Conservation (phyloP, 1,140 invertebrate species). For the Brachionus asplanchnoidis region DNA sequence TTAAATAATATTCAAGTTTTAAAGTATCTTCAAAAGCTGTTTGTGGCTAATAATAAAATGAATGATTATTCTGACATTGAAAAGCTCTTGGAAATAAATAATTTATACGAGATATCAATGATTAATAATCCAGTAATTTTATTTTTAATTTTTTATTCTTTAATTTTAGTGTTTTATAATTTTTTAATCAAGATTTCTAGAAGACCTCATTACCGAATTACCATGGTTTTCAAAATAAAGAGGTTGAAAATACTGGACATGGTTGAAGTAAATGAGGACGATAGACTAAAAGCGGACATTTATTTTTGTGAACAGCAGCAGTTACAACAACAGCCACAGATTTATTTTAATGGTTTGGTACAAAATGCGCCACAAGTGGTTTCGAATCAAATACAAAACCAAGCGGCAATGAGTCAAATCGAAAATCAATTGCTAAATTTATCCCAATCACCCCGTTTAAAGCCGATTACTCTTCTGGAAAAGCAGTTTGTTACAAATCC, state of each 20-base stretch:
- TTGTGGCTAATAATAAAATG: constrained; percentile 54
- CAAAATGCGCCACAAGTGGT: constrained; percentile 33
- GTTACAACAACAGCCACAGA: constrained; percentile 21
- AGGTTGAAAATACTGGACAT: constrained; percentile 53
- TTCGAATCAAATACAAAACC: constrained; percentile 20
- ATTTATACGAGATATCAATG: constrained; percentile 41
- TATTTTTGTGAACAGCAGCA: constrained; percentile 55
- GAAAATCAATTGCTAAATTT: constrained; percentile 24
- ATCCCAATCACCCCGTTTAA: constrained; percentile 31
- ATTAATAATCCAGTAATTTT: constrained; percentile 8
- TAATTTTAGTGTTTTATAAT: neutral
- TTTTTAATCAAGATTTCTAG: constrained; percentile 49
- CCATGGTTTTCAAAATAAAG: constrained; percentile 52
- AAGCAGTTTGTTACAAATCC: constrained; percentile 26
- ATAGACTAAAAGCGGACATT: constrained; percentile 51
- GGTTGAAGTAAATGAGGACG: constrained; percentile 54
- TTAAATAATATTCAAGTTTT: constrained; percentile 49
- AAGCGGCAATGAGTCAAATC: neutral
- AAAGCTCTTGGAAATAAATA: constrained; percentile 51
- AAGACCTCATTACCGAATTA: constrained; percentile 51
- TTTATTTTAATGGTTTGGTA: constrained; percentile 41
- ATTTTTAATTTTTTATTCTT: constrained; percentile 1
- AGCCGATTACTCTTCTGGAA: constrained; percentile 14
- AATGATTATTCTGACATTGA: constrained; percentile 48
- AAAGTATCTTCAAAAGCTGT: constrained; percentile 53